phyloP scores from a whole-genome alignment of 2,113 vertebrate genomes.

The Gavia stellata region DNA sequence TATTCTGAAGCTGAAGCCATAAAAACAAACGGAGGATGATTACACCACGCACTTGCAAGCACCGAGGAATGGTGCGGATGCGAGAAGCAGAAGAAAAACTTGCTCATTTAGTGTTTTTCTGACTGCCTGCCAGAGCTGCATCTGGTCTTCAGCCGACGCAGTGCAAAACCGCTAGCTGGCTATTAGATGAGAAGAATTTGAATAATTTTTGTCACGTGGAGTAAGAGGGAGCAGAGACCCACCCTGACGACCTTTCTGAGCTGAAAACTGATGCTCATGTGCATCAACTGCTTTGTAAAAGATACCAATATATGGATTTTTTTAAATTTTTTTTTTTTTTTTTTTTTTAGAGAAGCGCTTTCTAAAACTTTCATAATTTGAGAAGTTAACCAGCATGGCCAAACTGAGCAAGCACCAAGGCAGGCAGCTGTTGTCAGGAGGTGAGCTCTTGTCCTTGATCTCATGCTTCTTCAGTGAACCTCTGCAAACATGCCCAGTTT shows the following conservation, averaged over 20 bases:
- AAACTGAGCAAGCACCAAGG: not conserved
- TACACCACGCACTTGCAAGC: not conserved
- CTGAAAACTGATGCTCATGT: not conserved
- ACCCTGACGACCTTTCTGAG: not conserved
- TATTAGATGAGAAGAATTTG: not conserved
- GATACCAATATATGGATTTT: not conserved
- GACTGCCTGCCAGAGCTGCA: slow-evolving; percentile 26
- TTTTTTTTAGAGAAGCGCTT: not conserved
- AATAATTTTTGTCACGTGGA: not conserved
- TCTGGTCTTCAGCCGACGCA: not conserved
- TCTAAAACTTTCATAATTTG: not conserved
- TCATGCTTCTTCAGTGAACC: not conserved
- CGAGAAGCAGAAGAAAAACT: not conserved
- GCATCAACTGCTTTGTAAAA: not conserved
- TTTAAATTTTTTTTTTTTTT: too few relatives aligned
- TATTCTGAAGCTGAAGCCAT: not conserved
- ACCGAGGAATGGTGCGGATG: not conserved
- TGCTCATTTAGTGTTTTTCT: slow-evolving; percentile 46
- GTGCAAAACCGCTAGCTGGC: not conserved
- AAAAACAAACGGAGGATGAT: not conserved
- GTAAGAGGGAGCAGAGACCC: not conserved
- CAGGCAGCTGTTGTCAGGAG: not conserved
- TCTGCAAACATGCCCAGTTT: not conserved
- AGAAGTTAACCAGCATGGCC: not conserved
- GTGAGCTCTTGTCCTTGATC: not conserved